Base-by-base conservation (phyloP, 2,888 invertebrate genomes). In the Drosophila koepferae region DNA sequence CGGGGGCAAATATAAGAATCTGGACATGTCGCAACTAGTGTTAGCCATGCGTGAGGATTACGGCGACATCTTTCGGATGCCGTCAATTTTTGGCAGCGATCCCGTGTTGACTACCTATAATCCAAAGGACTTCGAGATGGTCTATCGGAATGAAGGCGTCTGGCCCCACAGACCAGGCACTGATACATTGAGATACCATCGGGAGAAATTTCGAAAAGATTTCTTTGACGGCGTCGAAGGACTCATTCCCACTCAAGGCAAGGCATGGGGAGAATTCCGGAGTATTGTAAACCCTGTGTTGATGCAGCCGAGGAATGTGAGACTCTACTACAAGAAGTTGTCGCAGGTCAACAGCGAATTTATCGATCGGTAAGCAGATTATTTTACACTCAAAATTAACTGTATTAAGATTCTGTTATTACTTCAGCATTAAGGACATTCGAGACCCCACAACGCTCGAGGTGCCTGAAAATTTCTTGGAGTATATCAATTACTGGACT, bases 211-310 rank as follows among this genome's bases (percentile, higher is more conserved):
- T 60, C 70, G 85, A 0, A 66, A 23, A 6, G 87, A 91, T 16
- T 80, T 78, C 38, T 91, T 80, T 49, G 67, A 84, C n/a, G 87
- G 85, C 3, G 72, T 78, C n/a, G 87, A 86, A 41, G 90, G 90
- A 31, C 70, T 91, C 0, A 72, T 90, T 51, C 31, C 83, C 2
- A 81, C 73, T 6, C 80, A 89, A 56, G 90, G 78, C 0, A 95
- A 94, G 20, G 92, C 95, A 76, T 96, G 96, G 96, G 94, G 95
- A 31, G 93, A 95, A 51, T 94, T 96, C 64, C 94, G 96, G n/a
- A 94, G 94, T 2, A 95, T 94, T 74, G 95, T 95, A 0, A 95
- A 96, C 87, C 95, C 95, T 62, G 94, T 95, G 36, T 93, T 96
- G 91, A 92, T 96, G 92, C 94, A 95, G 81, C 95, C 95, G 0